Base-by-base conservation (phyloP, 2,797 vertebrate species). In the Hypotaenidia philippensis region DNA sequence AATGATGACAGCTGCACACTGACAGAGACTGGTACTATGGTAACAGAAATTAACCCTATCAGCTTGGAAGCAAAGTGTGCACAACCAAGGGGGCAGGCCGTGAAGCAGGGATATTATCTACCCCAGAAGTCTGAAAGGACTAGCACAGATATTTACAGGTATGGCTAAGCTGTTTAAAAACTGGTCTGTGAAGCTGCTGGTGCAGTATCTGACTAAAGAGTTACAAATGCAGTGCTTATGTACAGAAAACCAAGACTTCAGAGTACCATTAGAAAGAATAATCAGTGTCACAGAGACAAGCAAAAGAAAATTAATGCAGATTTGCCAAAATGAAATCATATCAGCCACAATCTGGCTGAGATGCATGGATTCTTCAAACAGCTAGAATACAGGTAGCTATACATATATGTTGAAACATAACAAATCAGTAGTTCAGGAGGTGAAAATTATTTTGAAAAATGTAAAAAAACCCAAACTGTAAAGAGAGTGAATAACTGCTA, bases 381-480 rank as follows among this genome's bases (percentile, higher is more conserved):
- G 9, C 13, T 56, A 55, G 25, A 90, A 56, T 9, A 59, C 2
- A 3, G 38, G 45, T 2, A 83, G 20, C 13, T 60, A 55, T 13
- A 56, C 0, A 0, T 18, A 4, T 7, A 20, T 21, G 36, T 22
- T 25, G 22, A 80, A 76, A 19, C 5, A 45, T 0, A 59, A 40
- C 50, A 77, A 90, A 77, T 25, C 16, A 17, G 19, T 57, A 11
- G 10, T 34, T 78, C 29, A 75, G 31, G 11, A 63, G 8, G 3
- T 34, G 14, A 83, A 86, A 57, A 44, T 41, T 15, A 41, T 41
- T 17, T 41, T 41, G 17, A 18, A 41, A 41, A 41, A 41, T 41
- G 40, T 41, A 78, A 40, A 78, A 74, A 65, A 83, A 12, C 9
- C 44, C 44, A 41, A 41, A 44, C 10, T 22, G 14, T 47, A 4